Conservation (phyloP, 2,888 invertebrate genomes). For the Epiblema foenella region DNA sequence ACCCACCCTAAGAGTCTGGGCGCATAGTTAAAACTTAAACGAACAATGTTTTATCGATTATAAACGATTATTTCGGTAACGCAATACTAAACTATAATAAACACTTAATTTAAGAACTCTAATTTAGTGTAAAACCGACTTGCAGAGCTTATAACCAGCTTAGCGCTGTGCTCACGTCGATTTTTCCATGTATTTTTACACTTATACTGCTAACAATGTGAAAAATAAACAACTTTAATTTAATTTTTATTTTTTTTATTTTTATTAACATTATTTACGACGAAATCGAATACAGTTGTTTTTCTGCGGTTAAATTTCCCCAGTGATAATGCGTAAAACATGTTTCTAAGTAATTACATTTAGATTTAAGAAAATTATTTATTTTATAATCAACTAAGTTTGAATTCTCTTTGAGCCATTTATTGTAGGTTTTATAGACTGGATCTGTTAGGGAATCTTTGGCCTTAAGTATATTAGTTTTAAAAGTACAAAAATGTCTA, state of each 20-base stretch:
- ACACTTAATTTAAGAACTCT: too few species aligned
- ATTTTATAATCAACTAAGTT: slow-evolving; percentile 56
- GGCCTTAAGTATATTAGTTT: slow-evolving; percentile 42
- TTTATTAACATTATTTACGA: neutral
- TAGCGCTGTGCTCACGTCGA: too few species aligned
- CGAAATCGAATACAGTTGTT: slow-evolving; percentile 12
- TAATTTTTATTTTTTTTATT: too few species aligned
- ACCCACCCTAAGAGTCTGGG: slow-evolving; percentile 67
- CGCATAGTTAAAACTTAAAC: slow-evolving; percentile 62
- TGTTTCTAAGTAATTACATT: slow-evolving; percentile 26
- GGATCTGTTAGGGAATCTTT: slow-evolving; percentile 45
- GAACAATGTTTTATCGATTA: slow-evolving; percentile 46
- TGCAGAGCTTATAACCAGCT: too few species aligned
- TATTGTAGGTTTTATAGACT: slow-evolving; percentile 44
- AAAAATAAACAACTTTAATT: too few species aligned
- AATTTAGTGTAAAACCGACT: too few species aligned
- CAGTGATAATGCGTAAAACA: slow-evolving; percentile 13
- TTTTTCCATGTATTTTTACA: too few species aligned
- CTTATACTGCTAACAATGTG: too few species aligned
- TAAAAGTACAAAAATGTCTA: slow-evolving; percentile 58
- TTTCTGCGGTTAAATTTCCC: neutral
- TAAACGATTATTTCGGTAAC: slow-evolving; percentile 2
- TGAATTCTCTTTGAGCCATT: slow-evolving; percentile 45
- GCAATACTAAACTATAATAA: slow-evolving; percentile 41
- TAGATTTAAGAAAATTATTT: slow-evolving; percentile 59